These are phyloP conservation scores for Scophthalmus maximus DNA, from an alignment of 2,113 vertebrate species.

Conservation along the genomic window DNA sequence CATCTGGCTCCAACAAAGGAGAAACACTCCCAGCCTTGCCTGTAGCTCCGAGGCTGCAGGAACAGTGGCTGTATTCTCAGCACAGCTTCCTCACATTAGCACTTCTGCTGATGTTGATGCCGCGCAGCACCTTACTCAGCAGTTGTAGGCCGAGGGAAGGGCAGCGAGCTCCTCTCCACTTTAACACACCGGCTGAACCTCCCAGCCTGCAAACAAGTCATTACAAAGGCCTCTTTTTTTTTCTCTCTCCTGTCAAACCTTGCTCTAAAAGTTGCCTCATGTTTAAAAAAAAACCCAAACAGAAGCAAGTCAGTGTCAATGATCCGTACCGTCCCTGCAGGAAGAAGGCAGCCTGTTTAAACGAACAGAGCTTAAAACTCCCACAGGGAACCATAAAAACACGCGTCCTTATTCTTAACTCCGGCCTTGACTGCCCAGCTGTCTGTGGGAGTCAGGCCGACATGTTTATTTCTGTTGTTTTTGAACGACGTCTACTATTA, in stretches of 20 bases:
- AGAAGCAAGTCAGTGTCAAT: slow-evolving; percentile 4
- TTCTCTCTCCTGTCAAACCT: slow-evolving; percentile 15
- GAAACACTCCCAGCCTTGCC: slow-evolving; percentile 27
- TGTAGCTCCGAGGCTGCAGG: slow-evolving; percentile 7
- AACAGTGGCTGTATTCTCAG: slow-evolving; percentile 60
- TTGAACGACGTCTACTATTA: slow-evolving; percentile 58
- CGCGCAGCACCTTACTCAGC: slow-evolving; percentile 63
- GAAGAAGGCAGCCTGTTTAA: slow-evolving; percentile 24
- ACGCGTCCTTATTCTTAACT: slow-evolving; percentile 28
- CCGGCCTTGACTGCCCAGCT: neutral
- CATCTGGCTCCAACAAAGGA: slow-evolving; percentile 64
- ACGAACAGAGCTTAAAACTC: slow-evolving; percentile 30
- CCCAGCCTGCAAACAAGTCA: slow-evolving; percentile 42
- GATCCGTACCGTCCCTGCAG: slow-evolving; percentile 26
- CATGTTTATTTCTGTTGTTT: slow-evolving; percentile 41
- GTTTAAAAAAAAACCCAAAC: neutral
- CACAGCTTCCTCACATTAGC: slow-evolving; percentile 41
- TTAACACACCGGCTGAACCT: slow-evolving; percentile 21
- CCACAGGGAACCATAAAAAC: slow-evolving; percentile 12
- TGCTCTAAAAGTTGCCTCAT: slow-evolving; percentile 6
- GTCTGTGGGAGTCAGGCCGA: slow-evolving; percentile 6
- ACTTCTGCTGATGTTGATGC: slow-evolving; percentile 51
- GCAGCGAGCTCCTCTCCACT: slow-evolving; percentile 4
- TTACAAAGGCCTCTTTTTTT: slow-evolving; percentile 31
- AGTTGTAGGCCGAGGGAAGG: slow-evolving; percentile 9